phyloP scores from a whole-genome alignment of 2,113 vertebrate species.

The Clarias gariepinus region DNA sequence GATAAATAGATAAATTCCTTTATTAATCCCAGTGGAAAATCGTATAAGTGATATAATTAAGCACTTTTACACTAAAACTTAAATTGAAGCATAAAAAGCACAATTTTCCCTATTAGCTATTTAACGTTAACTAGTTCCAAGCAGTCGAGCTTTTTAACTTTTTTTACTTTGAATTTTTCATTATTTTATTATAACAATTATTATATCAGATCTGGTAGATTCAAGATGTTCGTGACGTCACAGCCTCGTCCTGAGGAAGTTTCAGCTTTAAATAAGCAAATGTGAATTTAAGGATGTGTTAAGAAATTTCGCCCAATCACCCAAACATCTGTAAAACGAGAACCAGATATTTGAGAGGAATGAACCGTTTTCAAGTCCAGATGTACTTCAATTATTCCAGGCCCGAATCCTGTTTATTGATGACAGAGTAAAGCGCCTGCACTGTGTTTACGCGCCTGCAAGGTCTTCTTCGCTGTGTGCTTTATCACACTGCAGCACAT shows the following conservation, averaged over 20 bases:
- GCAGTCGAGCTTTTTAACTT: background rate
- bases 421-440: background rate
- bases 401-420: background rate
- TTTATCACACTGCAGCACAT: conserved; percentile 8
- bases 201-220: too few relatives aligned
- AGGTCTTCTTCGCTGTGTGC: background rate
- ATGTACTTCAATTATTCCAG: background rate
- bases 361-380: background rate
- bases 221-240: background rate
- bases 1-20: too few relatives aligned
- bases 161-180: too few relatives aligned
- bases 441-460: background rate
- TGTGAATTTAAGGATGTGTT: background rate
- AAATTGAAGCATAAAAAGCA: background rate
- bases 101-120: background rate
- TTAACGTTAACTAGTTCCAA: background rate
- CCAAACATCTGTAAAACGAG: background rate
- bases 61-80: too few relatives aligned
- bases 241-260: background rate
- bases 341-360: background rate
- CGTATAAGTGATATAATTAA: too few relatives aligned
- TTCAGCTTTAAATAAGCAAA: background rate
- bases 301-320: background rate
- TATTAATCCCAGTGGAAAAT: too few relatives aligned
- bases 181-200: background rate